A percentile compares a stretch with the other conserved stretches of the same genome.
Conservation (phyloP, 1,140 invertebrate genomes). For the Ooceraea biroi region DNA sequence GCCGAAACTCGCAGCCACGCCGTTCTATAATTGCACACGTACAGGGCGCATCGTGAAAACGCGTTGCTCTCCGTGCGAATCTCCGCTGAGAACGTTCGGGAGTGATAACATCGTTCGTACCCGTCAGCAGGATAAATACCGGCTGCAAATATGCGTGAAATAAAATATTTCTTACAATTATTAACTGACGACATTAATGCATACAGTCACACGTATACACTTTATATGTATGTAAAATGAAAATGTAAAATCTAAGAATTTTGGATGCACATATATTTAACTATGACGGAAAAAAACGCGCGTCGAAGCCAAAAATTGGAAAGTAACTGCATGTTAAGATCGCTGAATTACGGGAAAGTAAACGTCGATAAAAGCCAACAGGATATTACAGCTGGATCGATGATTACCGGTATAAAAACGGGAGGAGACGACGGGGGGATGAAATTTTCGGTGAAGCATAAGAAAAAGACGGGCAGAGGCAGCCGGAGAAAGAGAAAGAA, state of each 20-base stretch:
- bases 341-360: constrained; percentile 62
- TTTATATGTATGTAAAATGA: background rate
- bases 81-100: background rate
- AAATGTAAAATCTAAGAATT: background rate
- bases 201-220: background rate
- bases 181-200: background rate
- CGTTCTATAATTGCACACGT: constrained; percentile 36
- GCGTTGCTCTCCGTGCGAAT: background rate
- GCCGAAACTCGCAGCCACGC: constrained; percentile 64
- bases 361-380: constrained; percentile 74
- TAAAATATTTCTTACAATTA: constrained; percentile 13
- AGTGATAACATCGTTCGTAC: background rate
- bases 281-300: background rate
- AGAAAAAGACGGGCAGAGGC: constrained; percentile 19
- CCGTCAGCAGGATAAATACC: constrained; percentile 29
- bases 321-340: constrained; percentile 41
- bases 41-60: constrained; percentile 15
- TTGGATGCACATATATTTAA: background rate
- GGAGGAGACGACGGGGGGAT: constrained; percentile 42
- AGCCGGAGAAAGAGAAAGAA: background rate
- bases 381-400: constrained; percentile 61
- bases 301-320: constrained; percentile 1
- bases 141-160: background rate
- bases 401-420: constrained; percentile 51
- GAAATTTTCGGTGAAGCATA: constrained; percentile 32